phyloP scores from a whole-genome alignment of 2,888 invertebrate species.

The Cephus spinipes region DNA sequence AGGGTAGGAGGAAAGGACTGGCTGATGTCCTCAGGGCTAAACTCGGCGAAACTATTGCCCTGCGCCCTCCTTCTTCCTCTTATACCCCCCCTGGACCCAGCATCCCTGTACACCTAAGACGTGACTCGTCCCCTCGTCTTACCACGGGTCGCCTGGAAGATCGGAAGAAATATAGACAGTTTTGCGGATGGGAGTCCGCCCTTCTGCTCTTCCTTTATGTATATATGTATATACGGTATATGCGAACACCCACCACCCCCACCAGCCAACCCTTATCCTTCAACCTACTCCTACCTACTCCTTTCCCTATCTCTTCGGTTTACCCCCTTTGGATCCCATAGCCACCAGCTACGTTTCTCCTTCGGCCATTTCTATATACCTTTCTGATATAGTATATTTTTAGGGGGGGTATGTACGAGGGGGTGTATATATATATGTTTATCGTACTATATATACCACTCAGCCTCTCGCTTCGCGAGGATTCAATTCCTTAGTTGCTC shows the following conservation, averaged over 20 bases:
- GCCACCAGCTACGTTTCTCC: not conserved
- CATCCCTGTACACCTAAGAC: not conserved
- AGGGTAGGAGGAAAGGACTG: conserved; percentile 34
- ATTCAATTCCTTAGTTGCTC: conserved; percentile 53
- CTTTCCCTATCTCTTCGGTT: not conserved
- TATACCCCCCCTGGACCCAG: not conserved
- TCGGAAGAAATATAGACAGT: conserved; percentile 23
- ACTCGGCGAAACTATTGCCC: conserved; percentile 55
- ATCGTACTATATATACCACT: too few species aligned
- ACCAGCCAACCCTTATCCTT: too few species aligned
- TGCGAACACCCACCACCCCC: too few species aligned
- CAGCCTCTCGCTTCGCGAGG: conserved; percentile 32
- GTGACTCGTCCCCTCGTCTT: not conserved
- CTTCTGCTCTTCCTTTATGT: conserved; percentile 28
- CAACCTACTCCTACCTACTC: too few species aligned
- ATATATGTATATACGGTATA: too few species aligned
- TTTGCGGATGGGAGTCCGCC: conserved; percentile 20
- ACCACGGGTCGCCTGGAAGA: conserved; percentile 2
- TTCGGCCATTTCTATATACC: not conserved
- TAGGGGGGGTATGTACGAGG: too few species aligned
- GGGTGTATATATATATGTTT: too few species aligned
- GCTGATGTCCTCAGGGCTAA: conserved; percentile 52
- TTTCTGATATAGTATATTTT: not conserved
- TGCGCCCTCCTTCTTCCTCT: conserved; percentile 15
- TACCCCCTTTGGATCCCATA: conserved; percentile 5